phyloP scores from a whole-genome alignment of 2,888 invertebrate species.

The Sminthurides aquaticus region DNA sequence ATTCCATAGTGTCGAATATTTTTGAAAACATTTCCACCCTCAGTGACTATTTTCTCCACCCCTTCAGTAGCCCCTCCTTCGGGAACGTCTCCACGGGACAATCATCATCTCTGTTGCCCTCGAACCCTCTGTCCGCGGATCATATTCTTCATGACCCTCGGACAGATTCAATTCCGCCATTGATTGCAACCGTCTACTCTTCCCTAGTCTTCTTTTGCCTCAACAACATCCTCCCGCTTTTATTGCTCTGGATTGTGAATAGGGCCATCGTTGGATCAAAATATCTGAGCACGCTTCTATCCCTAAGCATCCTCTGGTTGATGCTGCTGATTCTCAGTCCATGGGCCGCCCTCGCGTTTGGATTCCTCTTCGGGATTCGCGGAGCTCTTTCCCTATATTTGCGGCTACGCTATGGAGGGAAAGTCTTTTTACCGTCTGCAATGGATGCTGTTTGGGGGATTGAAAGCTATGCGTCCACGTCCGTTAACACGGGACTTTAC shows the following conservation, averaged over 20 bases:
- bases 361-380: not conserved
- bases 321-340: not conserved
- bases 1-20: not conserved
- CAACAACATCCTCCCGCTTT: not conserved
- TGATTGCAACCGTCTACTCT: not conserved
- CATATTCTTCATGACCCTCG: no score
- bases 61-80: no score
- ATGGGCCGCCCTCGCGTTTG: not conserved
- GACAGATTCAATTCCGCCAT: no score
- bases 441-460: conserved; percentile 38
- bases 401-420: not conserved
- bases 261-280: not conserved
- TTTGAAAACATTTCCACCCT: not conserved
- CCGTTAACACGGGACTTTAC: conserved; percentile 32
- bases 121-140: no score
- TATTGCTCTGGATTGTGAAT: not conserved
- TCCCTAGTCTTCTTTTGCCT: not conserved
- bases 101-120: no score
- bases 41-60: no score
- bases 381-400: conserved; percentile 4
- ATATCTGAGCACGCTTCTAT: not conserved
- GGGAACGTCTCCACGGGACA: no score
- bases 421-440: conserved; percentile 19
- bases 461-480: conserved; percentile 30
- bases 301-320: not conserved